These are phyloP conservation scores for Cephalophus harveyi DNA, from an alignment of 2,113 vertebrate genomes.

Conservation along the genomic window DNA sequence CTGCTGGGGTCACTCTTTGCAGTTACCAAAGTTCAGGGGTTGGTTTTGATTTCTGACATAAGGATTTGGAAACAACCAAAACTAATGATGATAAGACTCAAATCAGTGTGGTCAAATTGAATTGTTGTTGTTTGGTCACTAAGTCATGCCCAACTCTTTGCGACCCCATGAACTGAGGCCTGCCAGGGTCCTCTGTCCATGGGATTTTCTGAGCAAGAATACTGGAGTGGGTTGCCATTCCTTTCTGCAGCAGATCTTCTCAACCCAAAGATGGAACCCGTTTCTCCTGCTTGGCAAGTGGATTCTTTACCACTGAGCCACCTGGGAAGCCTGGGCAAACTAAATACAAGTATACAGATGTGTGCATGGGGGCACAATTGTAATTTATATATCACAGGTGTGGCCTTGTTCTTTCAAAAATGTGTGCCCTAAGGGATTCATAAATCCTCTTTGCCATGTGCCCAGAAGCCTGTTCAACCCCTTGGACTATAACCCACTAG, in stretches of 20 bases:
- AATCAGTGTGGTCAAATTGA: background rate
- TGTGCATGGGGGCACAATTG: accelerated
- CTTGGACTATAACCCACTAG: background rate
- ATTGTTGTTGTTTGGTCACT: background rate
- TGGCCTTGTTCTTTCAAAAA: background rate
- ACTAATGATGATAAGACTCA: background rate
- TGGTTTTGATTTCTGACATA: background rate
- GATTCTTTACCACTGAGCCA: background rate
- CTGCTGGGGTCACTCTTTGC: background rate
- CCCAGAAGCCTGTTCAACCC: background rate
- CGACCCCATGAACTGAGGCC: background rate
- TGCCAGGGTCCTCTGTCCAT: background rate
- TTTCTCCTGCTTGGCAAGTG: background rate
- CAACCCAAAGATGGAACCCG: background rate
- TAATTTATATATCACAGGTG: background rate
- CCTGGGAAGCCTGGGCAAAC: background rate
- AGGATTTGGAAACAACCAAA: background rate
- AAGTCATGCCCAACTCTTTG: background rate
- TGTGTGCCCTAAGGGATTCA: background rate
- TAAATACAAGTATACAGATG: background rate
- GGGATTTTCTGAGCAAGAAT: background rate
- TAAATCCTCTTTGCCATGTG: background rate
- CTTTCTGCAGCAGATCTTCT: background rate
- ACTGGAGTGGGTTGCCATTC: background rate
- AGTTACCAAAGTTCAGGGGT: background rate